Conservation (phyloP, 2,113 vertebrate genomes). For the Synchiropus splendidus region DNA sequence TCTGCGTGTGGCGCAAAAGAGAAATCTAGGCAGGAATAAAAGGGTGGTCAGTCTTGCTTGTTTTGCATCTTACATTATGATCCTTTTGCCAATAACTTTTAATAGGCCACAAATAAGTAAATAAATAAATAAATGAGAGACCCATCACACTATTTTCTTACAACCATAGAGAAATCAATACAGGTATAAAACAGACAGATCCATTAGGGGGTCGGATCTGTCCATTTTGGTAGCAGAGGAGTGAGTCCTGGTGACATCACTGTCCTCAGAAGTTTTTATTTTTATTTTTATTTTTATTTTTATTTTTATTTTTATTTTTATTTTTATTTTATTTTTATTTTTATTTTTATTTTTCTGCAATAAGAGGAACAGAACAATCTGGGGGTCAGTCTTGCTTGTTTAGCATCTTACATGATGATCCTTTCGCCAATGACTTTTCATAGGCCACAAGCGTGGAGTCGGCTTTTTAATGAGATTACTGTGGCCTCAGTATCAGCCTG, state of each 20-base stretch:
- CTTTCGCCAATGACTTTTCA: slow-evolving; percentile 59
- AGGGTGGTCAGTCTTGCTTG: slow-evolving; percentile 16
- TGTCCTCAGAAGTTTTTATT: too few relatives aligned
- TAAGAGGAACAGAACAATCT: slow-evolving; percentile 16
- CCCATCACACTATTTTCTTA: too few relatives aligned
- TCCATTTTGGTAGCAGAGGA: too few relatives aligned
- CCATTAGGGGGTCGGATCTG: too few relatives aligned
- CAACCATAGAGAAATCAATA: too few relatives aligned
- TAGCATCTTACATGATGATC: slow-evolving; percentile 44
- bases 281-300: too few relatives aligned
- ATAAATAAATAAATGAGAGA: too few relatives aligned
- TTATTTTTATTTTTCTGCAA: too few relatives aligned
- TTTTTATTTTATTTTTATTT: too few relatives aligned
- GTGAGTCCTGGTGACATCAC: too few relatives aligned
- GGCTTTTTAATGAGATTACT: slow-evolving; percentile 65
- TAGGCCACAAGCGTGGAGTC: slow-evolving; percentile 50
- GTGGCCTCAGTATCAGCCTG: slow-evolving; percentile 44
- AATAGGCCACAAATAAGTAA: slow-evolving; percentile 55
- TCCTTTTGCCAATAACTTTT: slow-evolving; percentile 59
- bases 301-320: too few relatives aligned
- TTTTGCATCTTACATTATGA: slow-evolving; percentile 37
- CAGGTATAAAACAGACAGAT: too few relatives aligned
- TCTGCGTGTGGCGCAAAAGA: slow-evolving; percentile 27
- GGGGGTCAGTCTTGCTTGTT: slow-evolving; percentile 12
- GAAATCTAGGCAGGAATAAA: slow-evolving; percentile 21